Evolutionary conservation across 2,113 vertebrate species (phyloP).

Genomic region (Bubalus kerabau): DNA sequence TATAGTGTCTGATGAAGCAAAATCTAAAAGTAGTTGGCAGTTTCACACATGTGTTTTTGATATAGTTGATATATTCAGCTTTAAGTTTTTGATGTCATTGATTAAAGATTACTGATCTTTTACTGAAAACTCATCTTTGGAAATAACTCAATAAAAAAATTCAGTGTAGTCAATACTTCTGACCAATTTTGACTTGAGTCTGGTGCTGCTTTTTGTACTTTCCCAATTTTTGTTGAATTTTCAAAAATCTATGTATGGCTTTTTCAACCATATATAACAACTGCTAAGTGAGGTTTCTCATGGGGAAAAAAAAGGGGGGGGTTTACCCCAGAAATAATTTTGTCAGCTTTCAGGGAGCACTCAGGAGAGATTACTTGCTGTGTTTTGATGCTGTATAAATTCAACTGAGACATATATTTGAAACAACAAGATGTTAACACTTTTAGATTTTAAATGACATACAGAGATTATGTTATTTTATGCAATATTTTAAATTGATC

Average conservation of each 20-base stretch:
- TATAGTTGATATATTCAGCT: background rate
- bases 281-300: background rate
- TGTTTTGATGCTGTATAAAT: slow-evolving; percentile 21
- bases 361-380: slow-evolving; percentile 19
- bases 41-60: background rate
- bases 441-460: slow-evolving; percentile 28
- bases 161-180: slow-evolving; percentile 27
- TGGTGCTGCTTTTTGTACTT: background rate
- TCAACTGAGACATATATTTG: slow-evolving; percentile 27
- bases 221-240: slow-evolving; percentile 14
- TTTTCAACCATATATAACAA: background rate
- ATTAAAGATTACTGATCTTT: slow-evolving; percentile 41
- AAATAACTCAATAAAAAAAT: background rate
- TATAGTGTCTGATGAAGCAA: background rate
- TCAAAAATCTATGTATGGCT: background rate
- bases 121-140: slow-evolving; percentile 47
- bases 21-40: background rate
- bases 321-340: slow-evolving; percentile 11
- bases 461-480: slow-evolving; percentile 25
- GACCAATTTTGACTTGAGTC: slow-evolving; percentile 47
- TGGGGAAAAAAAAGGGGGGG: background rate
- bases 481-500: slow-evolving; percentile 32
- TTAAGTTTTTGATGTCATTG: background rate
- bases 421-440: slow-evolving; percentile 12
- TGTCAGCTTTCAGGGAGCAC: slow-evolving; percentile 10